These are phyloP conservation scores for Aegithalos caudatus DNA, from an alignment of 2,113 vertebrate species.

Conservation along the genomic window DNA sequence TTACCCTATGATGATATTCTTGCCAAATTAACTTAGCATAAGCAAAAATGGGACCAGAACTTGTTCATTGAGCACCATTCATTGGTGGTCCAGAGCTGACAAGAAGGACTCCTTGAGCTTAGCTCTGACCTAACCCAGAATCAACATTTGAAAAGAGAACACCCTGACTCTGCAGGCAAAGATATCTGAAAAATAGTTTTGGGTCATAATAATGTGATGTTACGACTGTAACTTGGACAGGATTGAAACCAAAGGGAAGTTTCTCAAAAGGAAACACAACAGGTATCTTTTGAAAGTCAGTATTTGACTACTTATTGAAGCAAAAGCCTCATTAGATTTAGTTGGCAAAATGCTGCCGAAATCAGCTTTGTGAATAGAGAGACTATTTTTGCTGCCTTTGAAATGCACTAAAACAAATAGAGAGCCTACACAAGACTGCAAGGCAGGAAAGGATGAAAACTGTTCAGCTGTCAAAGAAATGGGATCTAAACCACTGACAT, in stretches of 20 bases:
- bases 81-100: background rate
- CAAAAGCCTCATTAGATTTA: background rate
- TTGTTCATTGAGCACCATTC: background rate
- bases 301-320: background rate
- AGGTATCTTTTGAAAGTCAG: background rate
- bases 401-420: background rate
- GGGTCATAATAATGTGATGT: background rate
- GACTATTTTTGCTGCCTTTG: background rate
- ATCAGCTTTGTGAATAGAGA: background rate
- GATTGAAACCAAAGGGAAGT: background rate
- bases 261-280: background rate
- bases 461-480: background rate
- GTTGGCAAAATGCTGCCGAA: background rate
- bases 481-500: background rate
- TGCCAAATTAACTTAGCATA: background rate
- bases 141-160: background rate
- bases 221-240: background rate
- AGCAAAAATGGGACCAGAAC: background rate
- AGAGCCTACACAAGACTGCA: background rate
- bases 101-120: background rate
- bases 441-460: background rate
- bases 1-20: background rate
- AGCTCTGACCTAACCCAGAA: background rate
- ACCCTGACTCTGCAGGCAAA: background rate
- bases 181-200: background rate